A percentile compares a stretch with the other conserved stretches of the same genome.
phyloP scores from a whole-genome alignment of 2,113 vertebrate species.

The Hucho hucho region DNA sequence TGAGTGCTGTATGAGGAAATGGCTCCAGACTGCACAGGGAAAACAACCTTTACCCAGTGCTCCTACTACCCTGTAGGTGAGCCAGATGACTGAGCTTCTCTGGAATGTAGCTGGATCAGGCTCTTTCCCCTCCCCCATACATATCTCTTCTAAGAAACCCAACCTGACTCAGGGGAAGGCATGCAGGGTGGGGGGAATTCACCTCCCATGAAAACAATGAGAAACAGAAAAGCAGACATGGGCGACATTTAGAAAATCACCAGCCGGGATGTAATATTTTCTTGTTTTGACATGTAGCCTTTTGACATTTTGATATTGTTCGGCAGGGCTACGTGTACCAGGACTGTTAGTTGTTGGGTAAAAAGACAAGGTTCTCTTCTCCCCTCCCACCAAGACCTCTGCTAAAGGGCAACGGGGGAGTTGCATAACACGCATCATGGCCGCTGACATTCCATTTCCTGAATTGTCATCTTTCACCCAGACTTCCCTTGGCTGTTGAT shows the following conservation, averaged over 20 bases:
- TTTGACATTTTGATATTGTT: conserved; percentile 7
- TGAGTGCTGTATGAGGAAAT: conserved; percentile 16
- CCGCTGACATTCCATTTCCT: conserved; percentile 46
- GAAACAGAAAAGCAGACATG: not conserved
- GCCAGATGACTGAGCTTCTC: conserved; percentile 16
- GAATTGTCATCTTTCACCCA: conserved; percentile 15
- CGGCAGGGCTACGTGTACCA: not conserved
- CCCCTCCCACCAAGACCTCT: conserved; percentile 8
- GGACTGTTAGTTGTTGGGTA: not conserved
- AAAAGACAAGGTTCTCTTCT: conserved; percentile 17
- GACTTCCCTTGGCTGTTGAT: not conserved
- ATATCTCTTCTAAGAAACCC: conserved; percentile 7
- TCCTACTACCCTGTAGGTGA: too few relatives aligned
- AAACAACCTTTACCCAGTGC: not conserved
- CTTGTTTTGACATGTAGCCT: not conserved
- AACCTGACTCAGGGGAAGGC: not conserved
- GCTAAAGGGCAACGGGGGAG: conserved; percentile 38
- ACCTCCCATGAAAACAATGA: not conserved
- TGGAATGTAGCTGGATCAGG: conserved; percentile 24
- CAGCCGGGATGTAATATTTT: not conserved
- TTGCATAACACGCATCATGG: conserved; percentile 52
- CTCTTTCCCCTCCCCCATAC: not conserved
- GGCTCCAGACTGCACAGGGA: conserved; percentile 4
- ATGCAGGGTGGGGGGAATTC: not conserved
- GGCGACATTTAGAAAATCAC: not conserved